phyloP scores from a whole-genome alignment of 2,113 vertebrate genomes.

The Chionomys nivalis region DNA sequence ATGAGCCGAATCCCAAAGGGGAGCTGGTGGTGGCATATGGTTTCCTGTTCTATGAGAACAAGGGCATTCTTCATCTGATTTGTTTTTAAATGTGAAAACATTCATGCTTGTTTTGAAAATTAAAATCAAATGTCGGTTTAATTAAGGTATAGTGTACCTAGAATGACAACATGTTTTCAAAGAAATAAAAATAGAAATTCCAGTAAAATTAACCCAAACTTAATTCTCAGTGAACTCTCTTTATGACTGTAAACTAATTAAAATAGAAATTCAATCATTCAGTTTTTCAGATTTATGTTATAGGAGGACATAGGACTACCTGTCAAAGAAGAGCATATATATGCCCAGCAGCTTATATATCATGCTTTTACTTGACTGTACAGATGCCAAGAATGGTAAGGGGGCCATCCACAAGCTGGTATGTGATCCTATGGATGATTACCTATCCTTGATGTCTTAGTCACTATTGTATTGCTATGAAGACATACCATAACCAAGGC shows the following conservation, averaged over 20 bases:
- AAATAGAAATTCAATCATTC: slow-evolving; percentile 73
- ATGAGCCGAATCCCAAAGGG: neutral
- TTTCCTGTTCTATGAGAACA: slow-evolving; percentile 43
- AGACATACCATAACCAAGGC: neutral
- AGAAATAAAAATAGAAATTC: slow-evolving; percentile 39
- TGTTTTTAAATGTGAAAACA: slow-evolving; percentile 56
- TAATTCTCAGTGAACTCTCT: slow-evolving; percentile 68
- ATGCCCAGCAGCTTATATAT: neutral
- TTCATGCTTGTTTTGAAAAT: slow-evolving; percentile 55
- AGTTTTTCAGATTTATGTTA: slow-evolving; percentile 17
- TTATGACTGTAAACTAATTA: slow-evolving; percentile 73
- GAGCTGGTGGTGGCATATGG: neutral
- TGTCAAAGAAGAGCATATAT: slow-evolving; percentile 35
- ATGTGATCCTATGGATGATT: neutral
- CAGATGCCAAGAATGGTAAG: neutral
- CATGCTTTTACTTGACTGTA: neutral
- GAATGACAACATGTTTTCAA: slow-evolving; percentile 48
- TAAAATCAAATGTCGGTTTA: slow-evolving; percentile 2
- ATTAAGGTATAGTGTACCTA: slow-evolving; percentile 30
- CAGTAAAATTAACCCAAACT: slow-evolving; percentile 58
- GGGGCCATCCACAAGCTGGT: neutral
- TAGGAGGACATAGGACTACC: slow-evolving; percentile 1
- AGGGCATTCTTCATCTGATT: neutral
- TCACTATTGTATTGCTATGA: neutral
- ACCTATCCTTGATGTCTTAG: neutral